These are phyloP conservation scores for Camelus bactrianus DNA, from an alignment of 2,113 vertebrate species.

Conservation along the genomic window DNA sequence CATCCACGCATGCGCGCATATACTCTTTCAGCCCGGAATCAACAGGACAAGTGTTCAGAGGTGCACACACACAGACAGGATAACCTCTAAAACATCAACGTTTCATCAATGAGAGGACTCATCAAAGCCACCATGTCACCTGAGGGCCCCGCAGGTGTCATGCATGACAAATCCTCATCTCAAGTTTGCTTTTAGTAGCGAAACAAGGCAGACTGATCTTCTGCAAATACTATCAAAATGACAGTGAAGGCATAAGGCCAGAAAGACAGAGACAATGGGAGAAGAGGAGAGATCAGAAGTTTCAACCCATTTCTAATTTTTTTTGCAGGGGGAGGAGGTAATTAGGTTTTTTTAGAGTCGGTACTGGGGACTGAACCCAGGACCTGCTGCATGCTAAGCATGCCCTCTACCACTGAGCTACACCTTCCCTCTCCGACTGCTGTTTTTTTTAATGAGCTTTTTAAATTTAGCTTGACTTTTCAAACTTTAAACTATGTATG, in stretches of 20 bases:
- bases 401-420: too few species aligned
- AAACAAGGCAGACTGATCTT: neutral
- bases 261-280: neutral
- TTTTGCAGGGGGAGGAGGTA: too few species aligned
- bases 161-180: neutral
- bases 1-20: neutral
- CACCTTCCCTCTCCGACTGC: too few species aligned
- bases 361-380: too few species aligned
- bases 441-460: neutral
- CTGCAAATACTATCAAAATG: neutral
- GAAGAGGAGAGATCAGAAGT: neutral
- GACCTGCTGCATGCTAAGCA: too few species aligned
- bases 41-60: neutral
- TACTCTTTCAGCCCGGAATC: neutral
- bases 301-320: neutral
- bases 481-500: neutral
- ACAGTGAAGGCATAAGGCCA: neutral
- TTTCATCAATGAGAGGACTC: neutral
- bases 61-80: neutral
- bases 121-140: neutral
- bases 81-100: neutral
- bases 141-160: neutral
- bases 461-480: neutral
- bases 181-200: neutral
- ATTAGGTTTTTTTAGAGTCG: too few species aligned